Conservation (phyloP, 2,888 invertebrate species). For the Melieria picta region DNA sequence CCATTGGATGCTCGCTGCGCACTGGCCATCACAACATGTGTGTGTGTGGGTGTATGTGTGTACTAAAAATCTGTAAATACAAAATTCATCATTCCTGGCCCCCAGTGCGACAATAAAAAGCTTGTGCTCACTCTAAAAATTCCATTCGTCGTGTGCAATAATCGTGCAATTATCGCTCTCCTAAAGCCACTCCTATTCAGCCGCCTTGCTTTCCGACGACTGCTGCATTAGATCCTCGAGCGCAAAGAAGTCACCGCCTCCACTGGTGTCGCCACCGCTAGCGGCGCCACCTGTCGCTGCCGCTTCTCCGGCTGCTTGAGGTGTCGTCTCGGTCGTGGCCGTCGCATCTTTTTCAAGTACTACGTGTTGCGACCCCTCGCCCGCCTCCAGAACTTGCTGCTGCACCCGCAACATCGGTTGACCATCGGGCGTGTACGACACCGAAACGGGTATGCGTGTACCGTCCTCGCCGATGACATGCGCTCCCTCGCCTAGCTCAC, state of each 20-base stretch:
- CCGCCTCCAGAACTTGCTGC: conserved; percentile 56
- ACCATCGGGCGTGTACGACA: conserved; percentile 64
- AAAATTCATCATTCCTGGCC: not conserved
- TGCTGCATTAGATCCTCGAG: conserved; percentile 59
- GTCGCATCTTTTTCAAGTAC: conserved; percentile 49
- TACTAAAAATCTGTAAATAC: conserved; percentile 28
- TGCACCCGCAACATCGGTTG: conserved; percentile 64
- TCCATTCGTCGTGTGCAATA: conserved; percentile 52
- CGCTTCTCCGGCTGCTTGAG: conserved; percentile 45
- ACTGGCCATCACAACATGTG: conserved; percentile 17
- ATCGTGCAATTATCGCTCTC: conserved; percentile 49
- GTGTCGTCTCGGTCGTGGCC: conserved; percentile 34
- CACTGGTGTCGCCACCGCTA: conserved; percentile 45
- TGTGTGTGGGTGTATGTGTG: conserved; percentile 3
- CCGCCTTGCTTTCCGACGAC: conserved; percentile 50
- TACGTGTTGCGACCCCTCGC: conserved; percentile 42
- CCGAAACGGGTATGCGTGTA: conserved; percentile 66
- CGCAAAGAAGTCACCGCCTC: conserved; percentile 56
- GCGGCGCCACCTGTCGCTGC: conserved; percentile 44
- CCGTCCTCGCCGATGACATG: conserved; percentile 66
- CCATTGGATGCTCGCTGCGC: not conserved
- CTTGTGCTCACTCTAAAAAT: conserved; percentile 19
- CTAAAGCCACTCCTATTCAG: conserved; percentile 55
- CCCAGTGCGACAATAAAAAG: not conserved
- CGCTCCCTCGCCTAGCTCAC: conserved; percentile 60